A percentile compares a stretch with the other conserved stretches of the same genome.
phyloP scores from a whole-genome alignment of 2,113 vertebrate species.

The Pteropus alecto region DNA sequence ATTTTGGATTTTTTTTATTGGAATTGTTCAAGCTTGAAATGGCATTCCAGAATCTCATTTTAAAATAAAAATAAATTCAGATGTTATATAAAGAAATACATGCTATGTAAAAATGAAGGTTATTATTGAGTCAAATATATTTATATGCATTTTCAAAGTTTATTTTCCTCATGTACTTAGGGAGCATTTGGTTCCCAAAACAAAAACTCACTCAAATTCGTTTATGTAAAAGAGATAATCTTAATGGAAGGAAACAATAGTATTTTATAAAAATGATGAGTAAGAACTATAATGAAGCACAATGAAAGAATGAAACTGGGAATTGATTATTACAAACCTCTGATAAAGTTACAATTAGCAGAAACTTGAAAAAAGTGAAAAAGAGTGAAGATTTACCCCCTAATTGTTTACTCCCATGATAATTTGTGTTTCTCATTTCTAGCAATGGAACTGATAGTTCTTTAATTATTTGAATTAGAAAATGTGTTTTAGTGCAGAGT shows the following conservation, averaged over 20 bases:
- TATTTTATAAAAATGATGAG: background rate
- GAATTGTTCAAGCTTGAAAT: conserved; percentile 43
- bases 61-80: conserved; percentile 40
- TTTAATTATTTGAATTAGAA: background rate
- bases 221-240: background rate
- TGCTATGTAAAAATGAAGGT: background rate
- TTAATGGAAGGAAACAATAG: background rate
- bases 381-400: background rate
- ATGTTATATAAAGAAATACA: background rate
- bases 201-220: background rate
- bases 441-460: background rate
- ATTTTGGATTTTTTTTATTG: background rate
- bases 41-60: conserved; percentile 34
- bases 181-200: background rate
- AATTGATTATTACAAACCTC: background rate
- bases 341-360: background rate
- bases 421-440: background rate
- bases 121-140: background rate
- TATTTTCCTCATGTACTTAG: background rate
- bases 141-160: background rate
- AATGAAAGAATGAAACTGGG: background rate
- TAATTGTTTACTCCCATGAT: background rate
- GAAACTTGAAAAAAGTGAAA: background rate
- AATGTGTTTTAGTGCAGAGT: background rate
- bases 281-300: background rate